Base-by-base conservation (phyloP, 2,888 invertebrate species). In the Pyrrhia umbra region DNA sequence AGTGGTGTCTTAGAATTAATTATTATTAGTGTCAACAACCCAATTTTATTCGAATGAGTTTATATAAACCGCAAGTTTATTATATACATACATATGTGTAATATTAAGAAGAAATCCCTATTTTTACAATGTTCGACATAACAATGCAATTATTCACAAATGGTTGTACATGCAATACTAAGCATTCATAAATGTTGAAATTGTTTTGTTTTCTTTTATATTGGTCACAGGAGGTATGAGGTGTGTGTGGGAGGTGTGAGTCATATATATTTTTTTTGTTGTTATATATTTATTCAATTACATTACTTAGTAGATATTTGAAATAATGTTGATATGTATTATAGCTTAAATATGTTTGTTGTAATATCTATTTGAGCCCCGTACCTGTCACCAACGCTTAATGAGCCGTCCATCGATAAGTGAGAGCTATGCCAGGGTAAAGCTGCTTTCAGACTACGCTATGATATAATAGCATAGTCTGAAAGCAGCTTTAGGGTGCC, bases 61-160 rank as follows among this genome's bases (percentile, higher is more conserved):
- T 34, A 34, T 34, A 34, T 34, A 34, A 34, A 34, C n/a, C n/a
- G 34, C n/a, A 43, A 20, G 40, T 25, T 20, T 25, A 23, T 1
- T 21, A 10, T 18, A n/a, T 58, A 0, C 10, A 9, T 46, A 40
- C 1, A 9, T 40, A 47, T 13, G 15, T 9, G 25, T 34, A 34
- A 2, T 34, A 21, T 13, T 30, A 15, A 39, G 13, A 46, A 18
- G 13, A 39, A 40, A 54, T 40, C 21, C 21, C 21, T 6, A 50
- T 54, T 27, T 51, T 40, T 20, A 25, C 10, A 40, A 34, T n/a
- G 16, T 63, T 21, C 21, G 63, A 15, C 3, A 15, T 45, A 9
- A 37, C 10, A 30, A 43, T 52, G 46, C 45, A 64, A 52, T n/a
- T 34, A 34, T 34, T 34, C n/a, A 9, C 5, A 27, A 34, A 34